A percentile compares a stretch with the other conserved stretches of the same genome.
These are phyloP conservation scores for Zoanthus gigantus DNA, from an alignment of 92 coral and sea anemone species.

Conservation along the genomic window DNA sequence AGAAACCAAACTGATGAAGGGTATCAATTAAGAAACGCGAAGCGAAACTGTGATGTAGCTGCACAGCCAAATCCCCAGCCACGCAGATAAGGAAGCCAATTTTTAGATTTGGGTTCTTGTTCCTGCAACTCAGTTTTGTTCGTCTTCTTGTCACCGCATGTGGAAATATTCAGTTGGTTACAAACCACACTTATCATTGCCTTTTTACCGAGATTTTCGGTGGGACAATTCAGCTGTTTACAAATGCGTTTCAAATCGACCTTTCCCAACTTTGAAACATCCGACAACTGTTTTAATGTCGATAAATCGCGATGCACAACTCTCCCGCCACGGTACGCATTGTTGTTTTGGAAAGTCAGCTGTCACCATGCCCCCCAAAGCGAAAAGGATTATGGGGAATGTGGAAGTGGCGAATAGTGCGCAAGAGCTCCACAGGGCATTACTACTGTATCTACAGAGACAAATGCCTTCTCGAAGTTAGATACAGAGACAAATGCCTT, in stretches of 20 bases:
- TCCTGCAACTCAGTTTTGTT: conserved; percentile 23
- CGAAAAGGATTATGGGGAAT: conserved; percentile 50
- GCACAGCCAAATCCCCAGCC: too few relatives aligned
- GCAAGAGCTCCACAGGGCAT: too few relatives aligned
- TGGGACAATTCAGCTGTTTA: conserved; percentile 1
- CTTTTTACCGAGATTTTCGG: conserved; percentile 33
- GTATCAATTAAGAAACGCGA: too few relatives aligned
- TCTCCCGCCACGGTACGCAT: conserved; percentile 9
- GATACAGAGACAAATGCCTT: too few relatives aligned
- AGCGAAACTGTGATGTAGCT: too few relatives aligned
- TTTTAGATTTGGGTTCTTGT: not conserved
- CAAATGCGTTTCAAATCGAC: conserved; percentile 15
- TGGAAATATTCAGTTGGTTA: conserved; percentile 56
- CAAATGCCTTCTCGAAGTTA: too few relatives aligned
- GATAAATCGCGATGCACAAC: not conserved
- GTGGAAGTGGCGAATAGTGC: conserved; percentile 18
- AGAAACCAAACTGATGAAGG: too few relatives aligned
- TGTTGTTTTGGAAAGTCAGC: conserved; percentile 22
- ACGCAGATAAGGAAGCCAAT: conserved; percentile 49
- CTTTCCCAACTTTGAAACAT: conserved; percentile 15
- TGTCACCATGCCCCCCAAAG: conserved; percentile 44
- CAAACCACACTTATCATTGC: conserved; percentile 56
- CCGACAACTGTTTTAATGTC: not conserved
- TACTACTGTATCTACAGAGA: too few relatives aligned
- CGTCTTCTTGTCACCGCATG: conserved; percentile 46